These are phyloP conservation scores for Hydractinia symbiolongicarpus DNA, from an alignment of 30 jellyfish, hydroid and myxozoan genomes.

Conservation along the genomic window DNA sequence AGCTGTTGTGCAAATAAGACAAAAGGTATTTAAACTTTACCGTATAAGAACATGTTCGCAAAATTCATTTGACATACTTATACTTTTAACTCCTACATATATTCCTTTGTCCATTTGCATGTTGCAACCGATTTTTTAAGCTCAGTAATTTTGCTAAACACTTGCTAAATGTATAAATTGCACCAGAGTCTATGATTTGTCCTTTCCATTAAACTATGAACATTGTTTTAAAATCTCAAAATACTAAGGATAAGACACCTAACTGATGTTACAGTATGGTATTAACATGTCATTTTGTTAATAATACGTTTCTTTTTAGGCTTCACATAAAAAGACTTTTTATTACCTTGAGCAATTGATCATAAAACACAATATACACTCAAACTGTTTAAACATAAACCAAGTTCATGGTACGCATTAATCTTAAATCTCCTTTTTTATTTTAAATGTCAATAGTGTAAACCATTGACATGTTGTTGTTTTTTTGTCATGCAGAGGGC, in stretches of 20 bases:
- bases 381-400: slow-evolving; percentile 68
- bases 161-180: no score
- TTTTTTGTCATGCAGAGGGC: slow-evolving; percentile 56
- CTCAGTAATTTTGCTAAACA: no score
- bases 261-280: no score
- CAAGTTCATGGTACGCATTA: slow-evolving; percentile 86
- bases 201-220: no score
- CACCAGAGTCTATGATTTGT: no score
- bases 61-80: background rate
- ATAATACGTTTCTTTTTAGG: slow-evolving; percentile 34
- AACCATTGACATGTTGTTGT: background rate
- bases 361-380: slow-evolving; percentile 66
- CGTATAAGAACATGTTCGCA: background rate
- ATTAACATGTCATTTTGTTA: no score
- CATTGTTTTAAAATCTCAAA: no score
- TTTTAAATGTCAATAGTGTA: background rate
- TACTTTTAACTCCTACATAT: background rate
- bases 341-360: slow-evolving; percentile 89
- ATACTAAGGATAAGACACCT: no score
- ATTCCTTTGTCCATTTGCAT: background rate
- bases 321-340: slow-evolving; percentile 82
- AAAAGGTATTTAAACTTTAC: slow-evolving; percentile 48
- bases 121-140: background rate
- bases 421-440: background rate
- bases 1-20: slow-evolving; percentile 98